phyloP scores from a whole-genome alignment of 1,140 invertebrate genomes.

The Periplaneta americana region DNA sequence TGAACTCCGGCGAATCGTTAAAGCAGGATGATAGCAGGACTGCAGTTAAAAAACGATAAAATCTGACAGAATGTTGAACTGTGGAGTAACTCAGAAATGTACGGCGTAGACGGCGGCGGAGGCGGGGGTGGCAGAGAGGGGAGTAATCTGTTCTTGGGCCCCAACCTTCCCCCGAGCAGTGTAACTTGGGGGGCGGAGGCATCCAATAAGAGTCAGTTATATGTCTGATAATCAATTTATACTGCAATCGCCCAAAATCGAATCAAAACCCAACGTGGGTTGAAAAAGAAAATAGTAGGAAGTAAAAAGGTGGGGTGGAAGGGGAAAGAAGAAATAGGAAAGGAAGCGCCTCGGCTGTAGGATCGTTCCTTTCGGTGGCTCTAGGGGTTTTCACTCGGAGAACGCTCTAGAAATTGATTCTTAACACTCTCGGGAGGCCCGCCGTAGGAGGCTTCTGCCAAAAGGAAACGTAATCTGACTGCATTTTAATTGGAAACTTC shows the following conservation, averaged over 20 bases:
- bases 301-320: neutral
- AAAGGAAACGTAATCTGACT: neutral
- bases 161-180: neutral
- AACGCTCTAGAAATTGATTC: neutral
- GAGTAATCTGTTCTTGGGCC: neutral
- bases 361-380: neutral
- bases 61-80: neutral
- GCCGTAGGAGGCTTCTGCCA: neutral
- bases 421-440: neutral
- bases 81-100: neutral
- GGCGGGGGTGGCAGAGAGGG: neutral
- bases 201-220: neutral
- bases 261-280: neutral
- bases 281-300: neutral
- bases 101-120: neutral
- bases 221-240: neutral
- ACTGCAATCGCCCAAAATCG: neutral
- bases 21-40: neutral
- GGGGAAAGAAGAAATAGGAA: neutral
- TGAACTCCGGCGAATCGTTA: neutral
- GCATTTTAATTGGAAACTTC: neutral
- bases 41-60: neutral
- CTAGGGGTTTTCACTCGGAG: neutral
- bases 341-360: neutral
- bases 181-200: neutral